Evolutionary conservation across 2,888 invertebrate species (phyloP), one percentile per base, ranked within the genome.

Genomic region (Dysmachus trigonus): DNA sequence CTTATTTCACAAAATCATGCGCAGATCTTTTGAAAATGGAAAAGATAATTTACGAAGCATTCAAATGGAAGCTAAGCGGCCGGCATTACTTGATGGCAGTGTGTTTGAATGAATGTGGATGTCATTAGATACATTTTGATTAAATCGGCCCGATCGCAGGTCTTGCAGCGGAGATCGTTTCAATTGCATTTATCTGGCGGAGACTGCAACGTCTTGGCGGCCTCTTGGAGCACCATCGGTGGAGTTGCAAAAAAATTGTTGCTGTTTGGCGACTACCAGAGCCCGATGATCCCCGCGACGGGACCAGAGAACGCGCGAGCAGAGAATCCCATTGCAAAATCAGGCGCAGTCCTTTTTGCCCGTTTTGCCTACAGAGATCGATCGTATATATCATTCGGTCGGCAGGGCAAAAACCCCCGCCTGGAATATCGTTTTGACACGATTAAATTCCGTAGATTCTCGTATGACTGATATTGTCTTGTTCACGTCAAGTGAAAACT

Each of bases 11-110:
- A 77, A 35, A 27, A 77, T 41, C 27, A 76, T 47, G 47, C 41
- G 73, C 72, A 51, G 84, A 73, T 84, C 84, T 41, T 73, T 47
- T 41, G 84, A 72, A 41, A 84, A 41, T 73, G 72, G 84, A 84
- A 47, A 41, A 84, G 72, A 84, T 84, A 73, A 84, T 84, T 84
- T 84, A 84, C 84, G 73, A 84, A 84, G 84, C 84, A 84, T 84
- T 84, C 72, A 73, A 82, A 82, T 71, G 72, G 72, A 84, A 38
- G 41, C n/a, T 41, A 84, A 84, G 41, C 35, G 10, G 71, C 33
- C 18, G 8, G 71, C 31, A 41, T 22, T 27, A 71, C 62, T 47
- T 41, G 47, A 33, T 18, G 53, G 71, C 30, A 73, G 27, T 31
- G 72, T 31, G 73, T 73, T 27, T 84, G 84, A 72, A 84, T 84